A percentile compares a stretch with the other conserved stretches of the same genome.
phyloP scores from a whole-genome alignment of 2,113 vertebrate species.

The Piprites chloris region DNA sequence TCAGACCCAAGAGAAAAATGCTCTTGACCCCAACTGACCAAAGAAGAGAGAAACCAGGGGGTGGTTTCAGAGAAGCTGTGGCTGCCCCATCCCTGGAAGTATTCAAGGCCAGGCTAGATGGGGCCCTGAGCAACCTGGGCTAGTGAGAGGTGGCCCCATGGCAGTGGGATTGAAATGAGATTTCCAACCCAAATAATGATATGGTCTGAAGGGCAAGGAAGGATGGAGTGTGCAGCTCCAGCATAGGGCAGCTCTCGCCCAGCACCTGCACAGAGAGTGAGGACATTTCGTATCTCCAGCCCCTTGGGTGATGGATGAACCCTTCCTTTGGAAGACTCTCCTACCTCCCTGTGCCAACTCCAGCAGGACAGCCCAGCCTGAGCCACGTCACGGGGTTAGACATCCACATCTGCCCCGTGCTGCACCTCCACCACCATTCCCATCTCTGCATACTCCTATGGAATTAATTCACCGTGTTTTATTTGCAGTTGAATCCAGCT shows the following conservation, averaged over 20 bases:
- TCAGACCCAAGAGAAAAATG: neutral
- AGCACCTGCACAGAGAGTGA: rapidly evolving
- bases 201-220: rapidly evolving
- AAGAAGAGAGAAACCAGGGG: neutral
- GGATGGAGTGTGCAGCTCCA: neutral
- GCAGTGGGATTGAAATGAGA: neutral
- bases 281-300: neutral
- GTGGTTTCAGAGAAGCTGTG: neutral
- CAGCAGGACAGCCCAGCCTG: neutral
- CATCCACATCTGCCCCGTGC: rapidly evolving
- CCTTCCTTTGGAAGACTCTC: neutral
- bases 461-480: neutral
- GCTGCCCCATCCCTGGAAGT: neutral
- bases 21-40: no score
- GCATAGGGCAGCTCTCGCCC: neutral
- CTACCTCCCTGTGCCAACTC: neutral
- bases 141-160: rapidly evolving
- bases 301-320: rapidly evolving
- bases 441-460: rapidly evolving
- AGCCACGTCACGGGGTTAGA: rapidly evolving
- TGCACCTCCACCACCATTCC: rapidly evolving
- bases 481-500: neutral
- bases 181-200: neutral
- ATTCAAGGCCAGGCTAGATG: neutral
- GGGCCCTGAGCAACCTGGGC: neutral